phyloP scores from a whole-genome alignment of 2,113 vertebrate species.

The Embiotoca jacksoni region DNA sequence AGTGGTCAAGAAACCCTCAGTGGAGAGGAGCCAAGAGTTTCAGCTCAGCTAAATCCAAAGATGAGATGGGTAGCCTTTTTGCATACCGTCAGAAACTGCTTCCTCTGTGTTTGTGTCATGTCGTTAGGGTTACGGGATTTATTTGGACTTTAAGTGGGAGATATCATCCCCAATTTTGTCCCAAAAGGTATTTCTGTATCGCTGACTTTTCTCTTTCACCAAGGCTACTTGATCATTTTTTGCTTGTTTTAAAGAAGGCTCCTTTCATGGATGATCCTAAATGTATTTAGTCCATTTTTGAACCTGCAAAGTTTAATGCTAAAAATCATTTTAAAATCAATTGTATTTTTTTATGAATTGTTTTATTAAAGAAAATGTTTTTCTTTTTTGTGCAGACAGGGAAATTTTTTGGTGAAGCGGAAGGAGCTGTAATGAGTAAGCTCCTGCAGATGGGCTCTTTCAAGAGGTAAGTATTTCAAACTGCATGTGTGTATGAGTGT shows the following conservation, averaged over 20 bases:
- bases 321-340: neutral
- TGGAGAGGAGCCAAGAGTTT: too few relatives aligned
- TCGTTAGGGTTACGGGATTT: neutral
- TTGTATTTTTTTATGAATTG: constrained; percentile 1
- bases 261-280: neutral
- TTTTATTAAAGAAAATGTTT: constrained; percentile 22
- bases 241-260: neutral
- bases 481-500: constrained; percentile 11
- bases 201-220: neutral
- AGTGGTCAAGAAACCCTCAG: too few relatives aligned
- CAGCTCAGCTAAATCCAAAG: too few relatives aligned
- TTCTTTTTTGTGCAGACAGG: constrained; percentile 87
- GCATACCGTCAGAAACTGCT: too few relatives aligned
- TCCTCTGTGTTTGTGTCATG: neutral
- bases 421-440: constrained; percentile 98
- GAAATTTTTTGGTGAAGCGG: constrained; percentile 95
- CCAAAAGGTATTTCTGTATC: neutral
- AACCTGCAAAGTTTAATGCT: neutral
- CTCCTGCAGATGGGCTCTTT: constrained; percentile 97
- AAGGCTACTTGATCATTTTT: constrained; percentile 1
- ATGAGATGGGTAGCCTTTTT: too few relatives aligned
- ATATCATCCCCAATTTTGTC: neutral
- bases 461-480: constrained; percentile 89
- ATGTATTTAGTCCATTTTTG: neutral
- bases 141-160: neutral